Conservation (phyloP, 2,113 vertebrate genomes). For the Pandion haliaetus region DNA sequence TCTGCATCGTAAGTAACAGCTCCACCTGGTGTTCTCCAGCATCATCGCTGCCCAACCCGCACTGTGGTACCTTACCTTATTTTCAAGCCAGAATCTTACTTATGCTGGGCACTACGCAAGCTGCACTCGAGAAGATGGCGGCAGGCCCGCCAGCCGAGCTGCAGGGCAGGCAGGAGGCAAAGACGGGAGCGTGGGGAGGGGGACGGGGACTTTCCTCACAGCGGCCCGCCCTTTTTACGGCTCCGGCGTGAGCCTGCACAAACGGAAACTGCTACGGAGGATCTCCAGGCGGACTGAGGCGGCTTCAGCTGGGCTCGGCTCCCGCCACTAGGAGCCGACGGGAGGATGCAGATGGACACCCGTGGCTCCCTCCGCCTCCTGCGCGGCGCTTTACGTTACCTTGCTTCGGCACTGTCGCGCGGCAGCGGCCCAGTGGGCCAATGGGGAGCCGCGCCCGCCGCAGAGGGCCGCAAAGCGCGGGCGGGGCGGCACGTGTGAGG, state of each 20-base stretch:
- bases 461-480: background rate
- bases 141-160: background rate
- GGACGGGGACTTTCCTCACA: no score
- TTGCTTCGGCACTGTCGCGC: background rate
- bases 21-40: background rate
- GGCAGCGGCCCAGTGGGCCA: background rate
- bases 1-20: background rate
- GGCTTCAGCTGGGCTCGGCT: accelerated
- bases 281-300: accelerated
- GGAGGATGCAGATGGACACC: accelerated
- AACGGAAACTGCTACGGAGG: no score
- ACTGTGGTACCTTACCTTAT: accelerated
- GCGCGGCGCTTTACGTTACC: background rate
- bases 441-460: background rate
- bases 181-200: no score
- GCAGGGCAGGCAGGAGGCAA: no score
- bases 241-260: accelerated
- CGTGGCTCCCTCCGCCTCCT: accelerated
- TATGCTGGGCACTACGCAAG: accelerated
- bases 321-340: accelerated
- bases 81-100: no score
- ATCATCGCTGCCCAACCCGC: background rate
- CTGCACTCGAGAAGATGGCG: background rate
- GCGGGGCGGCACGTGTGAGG: background rate
- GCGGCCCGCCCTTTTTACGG: no score